Evolutionary conservation across 2,888 invertebrate species (phyloP), one percentile per base, ranked within the genome.

Genomic region (Calliopum simillimum): DNA sequence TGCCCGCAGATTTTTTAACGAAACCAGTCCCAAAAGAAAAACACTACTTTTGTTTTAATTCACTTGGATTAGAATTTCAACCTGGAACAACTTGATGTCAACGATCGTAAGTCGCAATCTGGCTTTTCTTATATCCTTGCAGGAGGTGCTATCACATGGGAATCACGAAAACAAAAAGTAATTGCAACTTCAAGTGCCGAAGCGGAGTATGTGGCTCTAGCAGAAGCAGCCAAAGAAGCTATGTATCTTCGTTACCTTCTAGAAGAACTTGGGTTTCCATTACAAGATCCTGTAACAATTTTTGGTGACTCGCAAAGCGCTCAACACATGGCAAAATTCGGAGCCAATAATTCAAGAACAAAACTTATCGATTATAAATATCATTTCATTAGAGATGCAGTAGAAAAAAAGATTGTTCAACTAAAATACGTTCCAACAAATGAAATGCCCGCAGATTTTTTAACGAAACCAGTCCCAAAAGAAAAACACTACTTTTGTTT

Each of bases 121-220:
- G 63, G 65, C 4, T 55, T 69, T 69, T 69, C 65, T 59, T 71
- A 67, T 63, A 16, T 66, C 33, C 55, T 68, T 61, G 63, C 71
- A 73, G 71, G 67, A 58, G 67, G 19, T 41, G 67, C 53, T 55
- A 55, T 21, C 12, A 21, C 55, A 14, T 65, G 72, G 64, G 72
- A 72, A 19, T 66, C 68, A 3, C 44, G 53, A 4, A 73, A 74
- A 59, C 70, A 72, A 47, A 68, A 68, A 14, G 56, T 69, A 23
- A 43, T 68, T 23, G 73, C 73, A 55, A 64, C 70, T 43, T 74
- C 74, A 12, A 73, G 70, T 58, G 70, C 73, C 12, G 73, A 74
- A 65, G 69, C 70, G 2, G 71, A 73, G 46, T 62, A 74, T 59
- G 61, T 71, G 2, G 68, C 71, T 13, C 46, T 70, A 3, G 33